Evolutionary conservation across 2,888 invertebrate genomes (phyloP).

Genomic region (Leptura quadrifasciata): DNA sequence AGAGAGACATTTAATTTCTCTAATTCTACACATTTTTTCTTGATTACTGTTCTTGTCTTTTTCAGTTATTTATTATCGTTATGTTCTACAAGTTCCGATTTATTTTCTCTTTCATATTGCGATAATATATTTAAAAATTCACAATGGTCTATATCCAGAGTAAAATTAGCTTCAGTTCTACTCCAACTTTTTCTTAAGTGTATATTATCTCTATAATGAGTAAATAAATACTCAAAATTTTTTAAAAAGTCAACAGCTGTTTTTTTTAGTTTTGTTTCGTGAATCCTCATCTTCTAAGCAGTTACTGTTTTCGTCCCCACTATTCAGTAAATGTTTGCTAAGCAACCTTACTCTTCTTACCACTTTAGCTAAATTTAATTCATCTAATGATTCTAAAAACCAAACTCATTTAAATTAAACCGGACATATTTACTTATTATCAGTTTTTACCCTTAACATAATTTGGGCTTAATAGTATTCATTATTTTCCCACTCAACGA

Average conservation of each 20-base stretch:
- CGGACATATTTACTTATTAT: neutral
- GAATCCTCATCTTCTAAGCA: neutral
- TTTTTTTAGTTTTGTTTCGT: neutral
- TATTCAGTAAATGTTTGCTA: neutral
- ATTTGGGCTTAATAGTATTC: constrained; percentile 33
- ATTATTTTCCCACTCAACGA: constrained; percentile 22
- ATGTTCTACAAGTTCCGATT: neutral
- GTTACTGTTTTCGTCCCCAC: neutral
- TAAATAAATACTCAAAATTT: neutral
- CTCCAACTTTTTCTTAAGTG: neutral
- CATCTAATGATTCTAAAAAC: constrained; percentile 1
- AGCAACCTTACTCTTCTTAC: neutral
- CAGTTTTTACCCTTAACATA: constrained; percentile 22
- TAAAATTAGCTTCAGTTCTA: neutral
- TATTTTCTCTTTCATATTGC: neutral
- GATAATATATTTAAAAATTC: neutral
- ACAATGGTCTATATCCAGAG: neutral
- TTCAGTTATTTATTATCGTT: neutral
- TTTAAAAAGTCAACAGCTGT: neutral
- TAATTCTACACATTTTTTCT: neutral
- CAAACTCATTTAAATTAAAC: neutral
- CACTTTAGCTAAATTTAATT: neutral
- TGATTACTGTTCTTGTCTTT: neutral
- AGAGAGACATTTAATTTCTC: neutral
- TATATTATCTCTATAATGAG: too few species aligned